Percentiles rank a stretch among this genome's conserved stretches.
phyloP scores from a whole-genome alignment of 2,113 vertebrate species.

The Mesocricetus auratus region DNA sequence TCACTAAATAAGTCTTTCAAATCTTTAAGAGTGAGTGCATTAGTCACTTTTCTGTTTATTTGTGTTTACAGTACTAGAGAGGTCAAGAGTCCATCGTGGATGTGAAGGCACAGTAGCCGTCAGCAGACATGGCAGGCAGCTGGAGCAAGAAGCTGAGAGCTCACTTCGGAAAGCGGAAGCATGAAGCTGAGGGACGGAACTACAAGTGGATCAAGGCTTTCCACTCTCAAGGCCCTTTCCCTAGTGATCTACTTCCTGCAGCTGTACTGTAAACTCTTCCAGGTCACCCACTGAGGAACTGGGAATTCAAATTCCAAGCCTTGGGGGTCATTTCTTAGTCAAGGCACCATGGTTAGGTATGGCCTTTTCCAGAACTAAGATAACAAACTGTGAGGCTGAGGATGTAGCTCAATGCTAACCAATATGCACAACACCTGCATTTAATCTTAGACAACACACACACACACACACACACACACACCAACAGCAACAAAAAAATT shows the following conservation, averaged over 20 bases:
- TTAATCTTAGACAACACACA: neutral
- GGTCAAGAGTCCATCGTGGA: too few relatives aligned
- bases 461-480: neutral
- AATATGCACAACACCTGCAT: neutral
- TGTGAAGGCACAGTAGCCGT: neutral
- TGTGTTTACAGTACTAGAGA: neutral
- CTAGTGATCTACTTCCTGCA: neutral
- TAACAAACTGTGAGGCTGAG: neutral
- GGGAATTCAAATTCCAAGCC: neutral
- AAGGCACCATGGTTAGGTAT: neutral
- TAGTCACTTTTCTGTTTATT: neutral
- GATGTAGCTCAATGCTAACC: neutral
- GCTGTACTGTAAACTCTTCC: neutral
- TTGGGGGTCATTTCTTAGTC: neutral
- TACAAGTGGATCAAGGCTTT: neutral
- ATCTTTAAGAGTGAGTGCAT: neutral
- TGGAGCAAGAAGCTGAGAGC: too few relatives aligned
- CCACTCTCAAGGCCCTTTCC: neutral
- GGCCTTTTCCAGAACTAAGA: neutral
- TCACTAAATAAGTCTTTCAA: constrained; percentile 13
- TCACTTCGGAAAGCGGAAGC: rapidly evolving
- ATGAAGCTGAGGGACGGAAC: neutral
- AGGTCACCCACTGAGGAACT: neutral
- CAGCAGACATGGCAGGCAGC: neutral
- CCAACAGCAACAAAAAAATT: neutral